Conservation (phyloP, 2,113 vertebrate genomes). For the Anthoscopus minutus region DNA sequence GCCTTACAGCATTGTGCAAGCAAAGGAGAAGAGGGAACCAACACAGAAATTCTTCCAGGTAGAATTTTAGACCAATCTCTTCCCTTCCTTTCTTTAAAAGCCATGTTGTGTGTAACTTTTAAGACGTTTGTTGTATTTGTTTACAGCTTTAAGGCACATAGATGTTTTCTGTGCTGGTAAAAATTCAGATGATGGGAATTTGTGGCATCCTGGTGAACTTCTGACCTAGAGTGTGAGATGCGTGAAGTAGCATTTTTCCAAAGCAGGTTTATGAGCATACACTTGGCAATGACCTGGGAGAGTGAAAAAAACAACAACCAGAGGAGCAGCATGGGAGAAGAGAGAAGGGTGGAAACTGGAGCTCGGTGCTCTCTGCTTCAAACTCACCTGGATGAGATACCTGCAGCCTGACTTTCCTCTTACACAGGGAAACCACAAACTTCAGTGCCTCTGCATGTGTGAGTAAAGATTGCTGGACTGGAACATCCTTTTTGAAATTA, state of each 20-base stretch:
- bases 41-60: neutral
- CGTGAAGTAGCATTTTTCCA: neutral
- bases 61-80: neutral
- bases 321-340: neutral
- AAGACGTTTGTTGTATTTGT: neutral
- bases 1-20: accelerated
- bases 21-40: neutral
- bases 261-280: neutral
- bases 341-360: neutral
- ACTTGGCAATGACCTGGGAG: neutral
- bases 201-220: neutral
- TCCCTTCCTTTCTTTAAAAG: neutral
- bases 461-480: neutral
- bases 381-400: neutral
- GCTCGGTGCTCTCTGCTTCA: neutral
- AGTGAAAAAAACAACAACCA: neutral
- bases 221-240: neutral
- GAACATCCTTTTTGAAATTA: neutral
- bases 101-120: accelerated
- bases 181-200: neutral
- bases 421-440: neutral
- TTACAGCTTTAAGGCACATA: neutral
- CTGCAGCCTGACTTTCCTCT: neutral
- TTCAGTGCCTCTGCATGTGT: neutral
- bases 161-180: neutral